Evolutionary conservation across 1,140 invertebrate genomes (phyloP), one percentile per base, ranked within the genome.

Genomic region (Copidosoma floridanum): DNA sequence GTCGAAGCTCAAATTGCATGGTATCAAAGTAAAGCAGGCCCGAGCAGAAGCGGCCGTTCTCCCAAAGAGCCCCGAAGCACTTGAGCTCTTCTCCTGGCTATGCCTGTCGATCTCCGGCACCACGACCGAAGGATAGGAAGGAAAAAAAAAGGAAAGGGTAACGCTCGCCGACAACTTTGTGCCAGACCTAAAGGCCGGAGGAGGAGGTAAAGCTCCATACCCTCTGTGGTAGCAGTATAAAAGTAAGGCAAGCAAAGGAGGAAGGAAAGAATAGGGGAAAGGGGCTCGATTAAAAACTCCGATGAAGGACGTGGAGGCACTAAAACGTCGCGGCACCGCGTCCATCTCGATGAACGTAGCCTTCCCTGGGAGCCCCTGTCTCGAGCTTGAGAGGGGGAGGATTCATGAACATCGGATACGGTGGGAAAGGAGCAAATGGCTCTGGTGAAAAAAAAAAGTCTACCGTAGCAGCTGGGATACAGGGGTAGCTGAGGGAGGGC

Each of bases 401-500:
- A 70, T 71, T 69, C 65, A 68, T 69, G 70, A 63, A 65, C 58
- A 62, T 69, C 68, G 70, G 71, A 73, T 70, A 73, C 64, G 64
- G 65, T 40, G 50, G 27, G 26, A 56, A n/a, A n/a, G 54, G 57
- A 54, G 58, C 63, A 67, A 71, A 70, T 69, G 62, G 65, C 66
- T 65, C 63, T 68, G 61, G 55, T 53, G 58, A 65, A 50, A 61
- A 55, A 66, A 57, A 64, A 68, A 37, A 52, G 29, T 41, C 27
- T 8, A 11, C n/a, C n/a, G n/a, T n/a, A n/a, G n/a, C n/a, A n/a
- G n/a, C n/a, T n/a, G 5, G 18, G 18, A 6, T n/a, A 41, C 40
- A n/a, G 10, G 12, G 14, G 10, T 41, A 6, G 18, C 40, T n/a
- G 16, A 35, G 8, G 37, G 44, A 50, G 18, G 7, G 37, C 8